Evolutionary conservation across 1,140 invertebrate genomes (phyloP).

Genomic region (Rhynchophorus ferrugineus): DNA sequence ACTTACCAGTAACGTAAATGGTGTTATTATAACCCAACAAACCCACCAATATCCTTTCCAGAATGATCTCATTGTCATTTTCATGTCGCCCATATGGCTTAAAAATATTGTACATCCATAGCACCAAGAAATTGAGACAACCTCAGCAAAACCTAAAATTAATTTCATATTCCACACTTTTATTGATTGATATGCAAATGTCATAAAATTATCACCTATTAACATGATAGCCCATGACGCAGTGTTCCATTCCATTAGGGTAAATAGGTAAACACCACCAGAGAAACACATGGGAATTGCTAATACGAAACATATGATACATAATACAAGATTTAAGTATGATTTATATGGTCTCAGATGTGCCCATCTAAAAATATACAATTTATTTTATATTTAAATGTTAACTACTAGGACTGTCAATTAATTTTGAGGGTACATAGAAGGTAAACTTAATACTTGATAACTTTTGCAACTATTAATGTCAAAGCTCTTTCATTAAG

Average conservation of each 20-base stretch:
- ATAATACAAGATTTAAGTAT: conserved; percentile 53
- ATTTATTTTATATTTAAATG: not conserved
- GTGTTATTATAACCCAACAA: conserved; percentile 49
- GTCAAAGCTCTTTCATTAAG: no score
- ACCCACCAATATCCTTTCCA: conserved; percentile 49
- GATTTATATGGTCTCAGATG: conserved; percentile 52
- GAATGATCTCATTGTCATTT: conserved; percentile 41
- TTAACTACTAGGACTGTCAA: no score
- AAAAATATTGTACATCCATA: conserved; percentile 59
- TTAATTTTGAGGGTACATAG: no score
- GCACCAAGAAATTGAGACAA: conserved; percentile 59
- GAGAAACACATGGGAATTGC: conserved; percentile 62
- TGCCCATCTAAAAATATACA: conserved; percentile 42
- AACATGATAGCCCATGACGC: conserved; percentile 76
- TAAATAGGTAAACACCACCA: conserved; percentile 67
- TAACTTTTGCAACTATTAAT: no score
- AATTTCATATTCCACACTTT: not conserved
- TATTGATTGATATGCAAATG: not conserved
- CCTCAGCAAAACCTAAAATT: conserved; percentile 56
- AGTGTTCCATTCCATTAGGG: conserved; percentile 73
- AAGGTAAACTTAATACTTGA: no score
- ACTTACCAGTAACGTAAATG: conserved; percentile 47
- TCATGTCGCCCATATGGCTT: conserved; percentile 49
- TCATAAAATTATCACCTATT: conserved; percentile 40
- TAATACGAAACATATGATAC: conserved; percentile 53